phyloP scores from a whole-genome alignment of 2,797 vertebrate species.

The Varecia variegata region DNA sequence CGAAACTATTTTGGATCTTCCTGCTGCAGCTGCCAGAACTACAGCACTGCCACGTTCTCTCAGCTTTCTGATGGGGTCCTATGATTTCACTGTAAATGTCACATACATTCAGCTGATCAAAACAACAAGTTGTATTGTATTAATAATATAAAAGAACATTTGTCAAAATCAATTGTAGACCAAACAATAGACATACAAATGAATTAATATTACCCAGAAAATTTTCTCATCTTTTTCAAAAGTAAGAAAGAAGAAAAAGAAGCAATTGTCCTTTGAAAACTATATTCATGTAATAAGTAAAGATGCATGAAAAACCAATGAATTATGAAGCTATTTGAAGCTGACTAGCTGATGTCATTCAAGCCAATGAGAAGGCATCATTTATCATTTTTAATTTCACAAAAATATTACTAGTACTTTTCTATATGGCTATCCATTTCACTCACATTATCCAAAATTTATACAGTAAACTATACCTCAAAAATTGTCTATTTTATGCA shows the following conservation, averaged over 20 bases:
- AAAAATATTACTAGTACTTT: not conserved
- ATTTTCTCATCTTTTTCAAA: constrained; percentile 34
- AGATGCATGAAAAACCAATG: constrained; percentile 34
- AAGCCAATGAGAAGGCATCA: not conserved
- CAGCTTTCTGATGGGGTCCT: not conserved
- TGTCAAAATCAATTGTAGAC: constrained; percentile 49
- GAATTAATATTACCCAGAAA: constrained; percentile 31
- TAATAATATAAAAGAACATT: not conserved
- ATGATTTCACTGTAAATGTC: constrained; percentile 2
- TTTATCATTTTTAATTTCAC: not conserved
- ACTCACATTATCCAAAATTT: not conserved
- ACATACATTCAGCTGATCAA: not conserved
- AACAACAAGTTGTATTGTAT: not conserved
- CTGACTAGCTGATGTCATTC: not conserved
- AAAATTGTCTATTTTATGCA: not conserved
- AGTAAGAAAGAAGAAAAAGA: constrained; percentile 59
- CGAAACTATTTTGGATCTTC: not conserved
- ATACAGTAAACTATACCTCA: not conserved
- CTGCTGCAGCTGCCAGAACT: not conserved
- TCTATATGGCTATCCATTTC: not conserved
- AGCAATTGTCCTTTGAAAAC: constrained; percentile 67
- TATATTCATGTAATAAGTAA: constrained; percentile 62
- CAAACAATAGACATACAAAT: not conserved
- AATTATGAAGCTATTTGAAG: not conserved
- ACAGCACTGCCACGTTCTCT: not conserved